Percentiles rank a stretch among this genome's conserved stretches.
These are phyloP conservation scores for Halcyon smyrnensis DNA, from an alignment of 2,797 vertebrate species.

Conservation along the genomic window DNA sequence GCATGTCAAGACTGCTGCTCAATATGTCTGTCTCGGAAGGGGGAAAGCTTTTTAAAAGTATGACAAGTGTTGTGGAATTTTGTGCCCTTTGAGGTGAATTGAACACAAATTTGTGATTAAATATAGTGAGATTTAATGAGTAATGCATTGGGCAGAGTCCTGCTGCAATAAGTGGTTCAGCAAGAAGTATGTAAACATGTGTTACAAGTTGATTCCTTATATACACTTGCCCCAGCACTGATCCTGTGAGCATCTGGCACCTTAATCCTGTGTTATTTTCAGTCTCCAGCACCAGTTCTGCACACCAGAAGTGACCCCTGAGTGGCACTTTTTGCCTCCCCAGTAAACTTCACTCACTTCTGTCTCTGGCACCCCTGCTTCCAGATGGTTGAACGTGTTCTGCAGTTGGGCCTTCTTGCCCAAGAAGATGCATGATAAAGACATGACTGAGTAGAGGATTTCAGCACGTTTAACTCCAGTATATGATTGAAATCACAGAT, in stretches of 20 bases:
- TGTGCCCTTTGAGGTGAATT: background rate
- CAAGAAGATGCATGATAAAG: background rate
- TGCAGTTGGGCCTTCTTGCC: background rate
- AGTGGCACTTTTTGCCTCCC: background rate
- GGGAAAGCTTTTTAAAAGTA: background rate
- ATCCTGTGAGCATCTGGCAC: background rate
- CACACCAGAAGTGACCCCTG: background rate
- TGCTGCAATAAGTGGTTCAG: background rate
- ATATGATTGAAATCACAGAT: background rate
- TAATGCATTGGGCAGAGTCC: background rate
- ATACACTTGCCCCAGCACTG: background rate
- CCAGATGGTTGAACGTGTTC: background rate
- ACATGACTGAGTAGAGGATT: background rate
- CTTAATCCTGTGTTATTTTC: background rate
- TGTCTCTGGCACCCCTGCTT: background rate
- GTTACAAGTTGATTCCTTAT: background rate
- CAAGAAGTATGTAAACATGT: background rate
- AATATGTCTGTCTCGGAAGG: background rate
- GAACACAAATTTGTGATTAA: background rate
- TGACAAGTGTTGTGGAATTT: background rate
- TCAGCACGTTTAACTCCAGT: background rate
- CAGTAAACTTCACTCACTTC: background rate
- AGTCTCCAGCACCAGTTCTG: background rate
- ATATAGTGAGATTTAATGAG: background rate
- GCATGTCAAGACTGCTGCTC: background rate